Conservation (phyloP, 92 coral and sea anemone genomes). For the Palythoa heliodiscus region DNA sequence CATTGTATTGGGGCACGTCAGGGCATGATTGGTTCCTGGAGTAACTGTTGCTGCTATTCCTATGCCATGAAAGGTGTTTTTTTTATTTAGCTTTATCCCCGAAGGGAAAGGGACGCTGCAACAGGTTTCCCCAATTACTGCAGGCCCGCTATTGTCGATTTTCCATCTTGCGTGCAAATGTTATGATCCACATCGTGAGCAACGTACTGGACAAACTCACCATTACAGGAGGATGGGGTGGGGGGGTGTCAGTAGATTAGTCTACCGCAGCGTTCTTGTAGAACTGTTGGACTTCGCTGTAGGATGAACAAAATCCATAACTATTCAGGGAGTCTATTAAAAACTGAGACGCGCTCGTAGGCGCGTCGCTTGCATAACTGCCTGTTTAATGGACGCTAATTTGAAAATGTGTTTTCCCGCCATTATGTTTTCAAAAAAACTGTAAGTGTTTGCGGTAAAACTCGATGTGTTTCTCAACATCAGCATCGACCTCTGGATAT, state of each 20-base stretch:
- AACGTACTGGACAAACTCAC: conserved; percentile 60
- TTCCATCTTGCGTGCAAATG: not conserved
- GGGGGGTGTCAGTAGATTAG: conserved; percentile 55
- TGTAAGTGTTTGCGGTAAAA: not conserved
- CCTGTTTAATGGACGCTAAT: conserved; percentile 22
- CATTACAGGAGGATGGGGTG: conserved; percentile 10
- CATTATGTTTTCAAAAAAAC: not conserved
- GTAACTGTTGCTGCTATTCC: no score
- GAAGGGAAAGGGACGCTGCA: conserved; percentile 48
- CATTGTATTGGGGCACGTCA: no score
- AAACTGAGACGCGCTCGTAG: conserved; percentile 61
- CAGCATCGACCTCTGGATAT: no score
- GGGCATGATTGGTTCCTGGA: conserved; percentile 42
- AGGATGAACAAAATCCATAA: no score
- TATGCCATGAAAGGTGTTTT: no score
- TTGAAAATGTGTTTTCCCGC: not conserved
- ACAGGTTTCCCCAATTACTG: no score
- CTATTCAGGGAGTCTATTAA: conserved; percentile 47
- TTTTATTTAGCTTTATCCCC: no score
- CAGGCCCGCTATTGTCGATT: conserved; percentile 62
- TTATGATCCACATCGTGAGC: conserved; percentile 70
- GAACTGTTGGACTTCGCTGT: conserved; percentile 20
- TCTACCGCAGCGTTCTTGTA: conserved; percentile 50
- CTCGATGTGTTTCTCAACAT: not conserved
- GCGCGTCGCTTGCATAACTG: conserved; percentile 43